Percentiles rank a stretch among this genome's conserved stretches.
Conservation (phyloP, 2,797 vertebrate genomes). For the Sebastes matsubarae region DNA sequence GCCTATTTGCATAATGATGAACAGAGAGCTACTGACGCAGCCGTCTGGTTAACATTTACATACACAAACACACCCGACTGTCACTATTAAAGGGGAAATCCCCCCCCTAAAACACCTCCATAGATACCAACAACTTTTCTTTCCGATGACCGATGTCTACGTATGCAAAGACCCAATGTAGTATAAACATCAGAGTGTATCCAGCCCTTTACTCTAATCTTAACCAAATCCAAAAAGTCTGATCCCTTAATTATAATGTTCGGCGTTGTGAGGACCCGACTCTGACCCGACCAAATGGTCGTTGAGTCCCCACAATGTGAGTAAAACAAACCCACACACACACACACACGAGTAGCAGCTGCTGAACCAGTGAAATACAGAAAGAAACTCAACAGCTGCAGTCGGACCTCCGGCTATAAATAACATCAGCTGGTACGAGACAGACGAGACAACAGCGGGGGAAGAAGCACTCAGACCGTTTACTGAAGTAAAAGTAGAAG, state of each 20-base stretch:
- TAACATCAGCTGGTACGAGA: slow-evolving; percentile 7
- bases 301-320: not conserved
- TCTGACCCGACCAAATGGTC: not conserved
- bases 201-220: not conserved
- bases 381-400: slow-evolving; percentile 52
- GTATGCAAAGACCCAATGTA: not conserved
- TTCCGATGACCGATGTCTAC: not conserved
- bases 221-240: too few relatives aligned
- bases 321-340: not conserved
- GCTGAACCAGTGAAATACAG: slow-evolving; percentile 2
- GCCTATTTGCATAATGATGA: slow-evolving; percentile 26
- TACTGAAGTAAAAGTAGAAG: not conserved
- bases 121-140: too few relatives aligned
- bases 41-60: slow-evolving; percentile 24
- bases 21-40: not conserved
- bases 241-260: not conserved
- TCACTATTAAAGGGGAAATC: not conserved
- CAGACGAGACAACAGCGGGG: not conserved
- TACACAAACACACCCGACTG: not conserved
- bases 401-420: slow-evolving; percentile 47
- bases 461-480: not conserved
- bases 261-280: not conserved
- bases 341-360: slow-evolving; percentile 13
- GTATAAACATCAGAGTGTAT: not conserved
- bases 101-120: not conserved